Conservation (phyloP, 2,113 vertebrate genomes). For the Pituophis catenifer region DNA sequence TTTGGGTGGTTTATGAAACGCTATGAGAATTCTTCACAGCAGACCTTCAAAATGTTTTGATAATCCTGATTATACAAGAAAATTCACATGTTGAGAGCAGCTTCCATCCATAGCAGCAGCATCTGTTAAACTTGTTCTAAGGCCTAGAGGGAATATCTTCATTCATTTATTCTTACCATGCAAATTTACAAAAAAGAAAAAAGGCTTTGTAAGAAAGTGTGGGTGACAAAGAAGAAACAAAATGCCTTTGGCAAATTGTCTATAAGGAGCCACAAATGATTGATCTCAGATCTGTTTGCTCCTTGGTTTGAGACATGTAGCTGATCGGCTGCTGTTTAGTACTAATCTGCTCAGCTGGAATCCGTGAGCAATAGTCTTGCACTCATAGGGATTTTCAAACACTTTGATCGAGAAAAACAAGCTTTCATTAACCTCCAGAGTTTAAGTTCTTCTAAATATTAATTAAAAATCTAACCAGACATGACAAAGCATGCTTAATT, state of each 20-base stretch:
- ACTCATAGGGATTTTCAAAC: neutral
- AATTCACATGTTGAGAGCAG: neutral
- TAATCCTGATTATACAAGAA: neutral
- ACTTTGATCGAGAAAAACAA: neutral
- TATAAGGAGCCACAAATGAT: neutral
- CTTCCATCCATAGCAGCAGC: neutral
- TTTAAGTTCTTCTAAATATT: neutral
- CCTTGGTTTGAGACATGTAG: neutral
- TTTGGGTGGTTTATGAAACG: neutral
- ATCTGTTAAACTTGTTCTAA: neutral
- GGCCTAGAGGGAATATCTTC: neutral
- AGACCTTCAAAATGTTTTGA: neutral
- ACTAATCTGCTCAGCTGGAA: neutral
- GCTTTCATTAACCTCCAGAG: neutral
- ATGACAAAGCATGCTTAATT: neutral
- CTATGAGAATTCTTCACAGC: neutral
- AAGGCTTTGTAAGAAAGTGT: neutral
- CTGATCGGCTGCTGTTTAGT: neutral
- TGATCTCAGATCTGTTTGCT: neutral
- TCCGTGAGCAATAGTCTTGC: neutral
- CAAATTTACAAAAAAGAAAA: neutral
- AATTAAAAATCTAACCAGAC: neutral
- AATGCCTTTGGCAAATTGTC: neutral
- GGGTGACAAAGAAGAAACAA: neutral
- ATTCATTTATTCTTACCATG: neutral